phyloP scores from a whole-genome alignment of 1,140 invertebrate genomes.

The Agrypnia vestita region DNA sequence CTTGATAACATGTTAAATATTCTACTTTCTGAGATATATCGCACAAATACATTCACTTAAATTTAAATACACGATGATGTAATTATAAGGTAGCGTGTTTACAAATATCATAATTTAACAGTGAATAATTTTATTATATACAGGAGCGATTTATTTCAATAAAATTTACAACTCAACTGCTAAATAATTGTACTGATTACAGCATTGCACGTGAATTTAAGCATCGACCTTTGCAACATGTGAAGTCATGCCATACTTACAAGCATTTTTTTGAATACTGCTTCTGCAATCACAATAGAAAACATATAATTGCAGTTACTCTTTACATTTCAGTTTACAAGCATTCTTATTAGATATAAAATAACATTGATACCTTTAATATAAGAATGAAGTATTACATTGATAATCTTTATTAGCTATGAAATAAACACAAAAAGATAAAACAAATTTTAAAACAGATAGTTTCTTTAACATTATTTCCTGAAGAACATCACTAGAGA shows the following conservation, averaged over 20 bases:
- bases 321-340: background rate
- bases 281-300: background rate
- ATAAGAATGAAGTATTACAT: background rate
- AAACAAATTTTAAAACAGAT: no score
- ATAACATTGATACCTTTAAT: conserved; percentile 1
- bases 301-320: background rate
- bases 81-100: conserved; percentile 27
- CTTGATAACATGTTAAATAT: conserved; percentile 6
- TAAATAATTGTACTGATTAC: background rate
- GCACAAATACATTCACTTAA: conserved; percentile 51
- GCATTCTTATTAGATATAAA: background rate
- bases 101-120: conserved; percentile 30
- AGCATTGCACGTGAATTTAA: conserved; percentile 13
- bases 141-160: conserved; percentile 1
- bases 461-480: no score
- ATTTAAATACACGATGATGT: conserved; percentile 11
- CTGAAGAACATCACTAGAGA: no score
- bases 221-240: background rate
- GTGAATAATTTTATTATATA: conserved; percentile 28
- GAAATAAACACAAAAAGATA: no score
- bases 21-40: conserved; percentile 43
- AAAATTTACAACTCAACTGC: conserved; percentile 2
- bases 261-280: background rate
- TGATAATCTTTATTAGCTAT: background rate
- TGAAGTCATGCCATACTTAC: no score